A percentile compares a stretch with the other conserved stretches of the same genome.
Evolutionary conservation across 1,140 invertebrate species (phyloP).

Genomic region (Platorchestia sp.): DNA sequence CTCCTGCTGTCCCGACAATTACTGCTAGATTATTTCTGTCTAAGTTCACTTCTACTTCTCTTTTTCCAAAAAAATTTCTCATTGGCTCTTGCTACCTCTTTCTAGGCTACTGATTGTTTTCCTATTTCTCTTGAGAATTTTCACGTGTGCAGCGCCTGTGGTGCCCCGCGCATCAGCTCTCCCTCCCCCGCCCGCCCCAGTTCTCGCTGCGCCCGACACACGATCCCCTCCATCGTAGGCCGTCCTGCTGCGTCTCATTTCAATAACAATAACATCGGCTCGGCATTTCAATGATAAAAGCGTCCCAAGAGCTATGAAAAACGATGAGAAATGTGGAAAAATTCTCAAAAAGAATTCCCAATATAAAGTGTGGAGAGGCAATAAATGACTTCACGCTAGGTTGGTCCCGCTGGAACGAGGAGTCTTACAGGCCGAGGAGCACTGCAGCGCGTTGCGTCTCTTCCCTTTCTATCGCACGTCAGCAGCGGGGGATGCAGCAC

Average conservation of each 20-base stretch:
- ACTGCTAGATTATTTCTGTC: too few relatives aligned
- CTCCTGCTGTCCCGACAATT: too few relatives aligned
- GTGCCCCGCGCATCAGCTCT: too few relatives aligned
- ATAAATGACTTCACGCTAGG: constrained; percentile 7
- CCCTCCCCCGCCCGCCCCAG: too few relatives aligned
- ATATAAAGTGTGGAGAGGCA: background rate
- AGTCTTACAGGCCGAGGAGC: background rate
- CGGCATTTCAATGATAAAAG: constrained; percentile 44
- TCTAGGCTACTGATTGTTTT: too few relatives aligned
- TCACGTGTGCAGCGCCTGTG: too few relatives aligned
- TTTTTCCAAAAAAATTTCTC: too few relatives aligned
- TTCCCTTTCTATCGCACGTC: background rate
- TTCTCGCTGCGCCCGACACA: background rate
- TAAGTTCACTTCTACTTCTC: too few relatives aligned
- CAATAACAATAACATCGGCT: constrained; percentile 42
- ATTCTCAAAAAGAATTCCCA: constrained; percentile 12
- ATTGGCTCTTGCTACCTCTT: too few relatives aligned
- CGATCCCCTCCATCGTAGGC: background rate
- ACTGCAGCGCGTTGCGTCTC: background rate
- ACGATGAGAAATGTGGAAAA: background rate
- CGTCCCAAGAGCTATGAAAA: constrained; percentile 20
- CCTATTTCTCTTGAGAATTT: too few relatives aligned
- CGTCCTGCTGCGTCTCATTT: background rate
- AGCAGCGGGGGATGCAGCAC: too few relatives aligned
- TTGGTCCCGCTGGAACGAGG: background rate